Evolutionary conservation across 2,113 vertebrate species (phyloP), one percentile per base, ranked within the genome.

Genomic region (Cathartes aura): DNA sequence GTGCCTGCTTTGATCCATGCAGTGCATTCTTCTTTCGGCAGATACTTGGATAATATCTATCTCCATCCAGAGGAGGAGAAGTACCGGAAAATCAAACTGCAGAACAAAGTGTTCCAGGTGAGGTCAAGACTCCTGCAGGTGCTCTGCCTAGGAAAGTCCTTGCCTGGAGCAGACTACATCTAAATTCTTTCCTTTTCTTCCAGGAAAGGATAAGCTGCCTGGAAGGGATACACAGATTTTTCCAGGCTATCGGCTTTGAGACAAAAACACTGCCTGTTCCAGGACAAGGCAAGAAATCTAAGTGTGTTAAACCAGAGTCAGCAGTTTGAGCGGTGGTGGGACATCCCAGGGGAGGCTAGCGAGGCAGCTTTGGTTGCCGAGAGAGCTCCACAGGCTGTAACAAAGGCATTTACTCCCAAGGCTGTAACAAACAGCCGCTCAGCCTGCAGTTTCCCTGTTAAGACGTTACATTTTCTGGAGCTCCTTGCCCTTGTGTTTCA

Each of bases 51-150:
- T 43, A 99, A 99, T 36, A 99, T 99, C 83, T 99, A 98, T 75
- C 98, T 99, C 91, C 99, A 99, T 70, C 99, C 99, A 1, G 98
- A 98, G 87, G 99, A 99, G 78, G 99, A 99, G 95, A 99, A 99
- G 85, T 99, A 99, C 95, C 98, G 86, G 80, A 99, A 99, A 97
- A 99, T 99, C 96, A 99, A 99, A 98, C 84, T 99, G 73, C 99
- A 99, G 94, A 99, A 99, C 98, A 99, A 98, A 92, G 98, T 99
- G 79, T 99, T 99, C 74, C 99, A 99, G 99, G 99, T 99, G 88
- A 92, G 95, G 15, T 27, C 26, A 23, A 12, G 70, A 5, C 58
- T 53, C 48, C 53, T 1, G 8, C 19, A 34, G 75, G 13, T 72
- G 36, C 40, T 21, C 14, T 47, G 34, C 67, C 29, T 5, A 2